Base-by-base conservation (phyloP, 2,888 invertebrate genomes). In the Mesoligia furuncula region DNA sequence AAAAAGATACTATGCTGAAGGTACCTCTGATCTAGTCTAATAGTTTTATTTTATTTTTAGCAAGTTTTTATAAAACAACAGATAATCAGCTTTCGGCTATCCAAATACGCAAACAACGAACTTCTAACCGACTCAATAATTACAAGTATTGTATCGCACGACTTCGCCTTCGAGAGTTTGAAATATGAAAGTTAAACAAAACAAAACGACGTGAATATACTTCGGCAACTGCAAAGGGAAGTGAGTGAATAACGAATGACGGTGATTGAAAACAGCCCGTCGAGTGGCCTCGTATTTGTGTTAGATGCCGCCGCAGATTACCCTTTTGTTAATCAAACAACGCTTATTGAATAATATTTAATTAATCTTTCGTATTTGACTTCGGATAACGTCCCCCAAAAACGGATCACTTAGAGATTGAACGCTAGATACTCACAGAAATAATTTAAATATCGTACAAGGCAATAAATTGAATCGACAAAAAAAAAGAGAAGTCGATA, bases 281-380 rank as follows among this genome's bases (percentile, higher is more conserved):
- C 91, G 94, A 95, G 95, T 94, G 93, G 93, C 89, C 93, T 91
- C 91, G 93, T 94, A 95, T 96, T 96, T 96, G 93, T 95, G 94
- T 94, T 95, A 96, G 96, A 96, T 96, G 96, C 96, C 96, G 96
- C 95, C 95, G 89, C 92, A 95, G 96, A 96, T 96, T 96, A 95
- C 92, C 93, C 95, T 94, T 95, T 96, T 96, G 95, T 96, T 95
- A 95, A 95, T 95, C 95, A 96, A 96, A 96, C 94, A 95, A 93
- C 93, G 94, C 91, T 95, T 95, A 96, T 95, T 95, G 93, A 96
- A 95, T 94, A 94, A 93, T 95, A 96, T 95, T 95, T 95, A 95
- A 96, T 96, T 96, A 96, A 95, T 96, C 93, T 94, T 94, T 92
- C 91, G 90, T 94, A 93, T 95, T 95, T 95, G 94, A 96, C 95